Base-by-base conservation (phyloP, 1,140 invertebrate species). In the Paramacrobiotus metropolitanus region DNA sequence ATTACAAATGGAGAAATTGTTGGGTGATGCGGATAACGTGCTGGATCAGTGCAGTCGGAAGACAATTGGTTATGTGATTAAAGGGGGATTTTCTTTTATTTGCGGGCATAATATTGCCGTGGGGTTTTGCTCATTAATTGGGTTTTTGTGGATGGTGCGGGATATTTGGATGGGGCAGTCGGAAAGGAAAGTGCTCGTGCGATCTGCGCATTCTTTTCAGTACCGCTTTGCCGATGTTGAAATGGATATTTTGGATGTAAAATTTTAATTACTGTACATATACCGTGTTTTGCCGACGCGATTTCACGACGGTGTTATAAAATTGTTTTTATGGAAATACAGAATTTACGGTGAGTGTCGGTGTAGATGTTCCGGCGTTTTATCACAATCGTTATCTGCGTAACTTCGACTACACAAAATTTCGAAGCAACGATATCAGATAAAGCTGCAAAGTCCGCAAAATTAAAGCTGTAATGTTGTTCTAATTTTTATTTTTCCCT, bases 31-130 rank as follows among this genome's bases (percentile, higher is more conserved):
- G 40, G 55, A 60, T 20, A 59, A 29, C 9, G 28, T 62, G 28
- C 59, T 68, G 3, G 55, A 65, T 62, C 31, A 59, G 24, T 59
- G 64, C 45, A 59, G 59, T 59, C 64, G 84, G 66, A 74, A 82
- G 70, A 74, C 83, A 1, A 79, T 86, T 65, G 86, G 86, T 45
- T 88, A 81, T 72, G 67, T 87, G 9, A 77, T 73, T 40, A 72
- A 79, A 64, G 84, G 83, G 29, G 78, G 77, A 31, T 87, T 82
- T 68, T 82, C 79, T 65, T 82, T 82, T 64, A 77, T 63, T 21
- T 59, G 61, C 45, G 70, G 70, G 15, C 63, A 65, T 44, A 70
- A 69, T 0, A 44, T 61, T 44, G 69, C 68, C 9, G 31, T 67
- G 4, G 71, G 69, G 20, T 72, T 68, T 59, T 70, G 67, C 60